Evolutionary conservation across 2,797 vertebrate species (phyloP), one percentile per base, ranked within the genome.

Genomic region (Percopsis omiscomaycus): DNA sequence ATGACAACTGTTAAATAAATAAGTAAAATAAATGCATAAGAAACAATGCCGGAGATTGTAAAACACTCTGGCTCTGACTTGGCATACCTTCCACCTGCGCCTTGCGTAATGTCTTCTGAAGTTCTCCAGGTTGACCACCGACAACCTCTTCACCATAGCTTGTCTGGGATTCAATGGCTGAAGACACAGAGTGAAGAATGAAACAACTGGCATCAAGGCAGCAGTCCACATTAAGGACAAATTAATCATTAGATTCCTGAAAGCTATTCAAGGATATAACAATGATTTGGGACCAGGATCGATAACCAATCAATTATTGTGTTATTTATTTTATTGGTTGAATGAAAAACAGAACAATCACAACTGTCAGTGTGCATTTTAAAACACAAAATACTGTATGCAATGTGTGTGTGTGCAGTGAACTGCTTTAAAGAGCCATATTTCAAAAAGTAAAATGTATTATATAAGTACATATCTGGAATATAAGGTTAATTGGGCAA

Each of bases 101-200:
- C 96, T 88, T 69, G 93, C 94, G 0, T 98, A 96, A 45, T 96
- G 95, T 80, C 91, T 94, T 87, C 89, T 95, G 87, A 99, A 98
- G 85, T 97, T 98, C 82, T 98, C 95, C 86, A 98, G 79, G 89
- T 99, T 99, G 80, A 99, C 89, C 72, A 93, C 85, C 0, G 97
- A 98, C 58, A 94, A 89, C 79, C 96, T 89, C 78, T 95, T 94
- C 76, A 95, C 96, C 89, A 98, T 84, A 68, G 95, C 93, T 78
- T 98, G 96, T 53, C 87, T 90, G 51, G 90, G 87, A 84, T 97
- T 95, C 78, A 81, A 70, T 0, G 97, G 97, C 97, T 99, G 89
- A 9, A 79, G 87, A 91, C 69, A 71, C 86, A 91, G 62, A 88
- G 59, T 63, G n/a, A 55, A 16, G 3, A 32, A 53, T 61, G 51